phyloP scores from a whole-genome alignment of 2,797 vertebrate genomes.

The Siniperca obscura region DNA sequence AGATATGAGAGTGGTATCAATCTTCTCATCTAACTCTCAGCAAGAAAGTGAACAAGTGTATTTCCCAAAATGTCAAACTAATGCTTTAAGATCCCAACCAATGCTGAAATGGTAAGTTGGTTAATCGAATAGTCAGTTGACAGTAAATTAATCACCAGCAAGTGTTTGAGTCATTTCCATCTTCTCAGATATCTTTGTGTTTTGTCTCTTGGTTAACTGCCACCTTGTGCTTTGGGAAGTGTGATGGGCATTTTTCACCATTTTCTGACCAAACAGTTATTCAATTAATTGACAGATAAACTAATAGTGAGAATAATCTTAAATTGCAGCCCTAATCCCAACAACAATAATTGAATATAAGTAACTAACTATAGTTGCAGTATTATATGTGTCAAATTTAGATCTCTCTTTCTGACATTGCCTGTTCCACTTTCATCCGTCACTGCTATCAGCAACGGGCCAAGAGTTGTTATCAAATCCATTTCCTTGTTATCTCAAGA shows the following conservation, averaged over 20 bases:
- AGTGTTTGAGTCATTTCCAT: background rate
- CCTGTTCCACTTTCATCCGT: constrained; percentile 10
- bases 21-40: background rate
- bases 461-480: constrained; percentile 33
- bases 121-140: background rate
- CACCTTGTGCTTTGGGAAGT: background rate
- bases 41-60: background rate
- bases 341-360: background rate
- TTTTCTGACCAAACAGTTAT: background rate
- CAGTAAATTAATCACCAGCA: background rate
- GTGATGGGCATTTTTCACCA: background rate
- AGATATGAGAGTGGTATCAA: background rate
- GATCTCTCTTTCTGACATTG: constrained; percentile 19
- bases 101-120: background rate
- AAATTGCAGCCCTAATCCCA: background rate
- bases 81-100: background rate
- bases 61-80: background rate
- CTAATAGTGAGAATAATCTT: background rate
- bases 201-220: background rate
- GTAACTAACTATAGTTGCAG: background rate
- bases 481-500: constrained; percentile 46
- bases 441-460: constrained; percentile 18
- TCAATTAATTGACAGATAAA: background rate
- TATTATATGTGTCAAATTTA: background rate
- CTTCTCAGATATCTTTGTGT: background rate